Conservation (phyloP, 2,113 vertebrate genomes). For the Tachuris rubrigastra region DNA sequence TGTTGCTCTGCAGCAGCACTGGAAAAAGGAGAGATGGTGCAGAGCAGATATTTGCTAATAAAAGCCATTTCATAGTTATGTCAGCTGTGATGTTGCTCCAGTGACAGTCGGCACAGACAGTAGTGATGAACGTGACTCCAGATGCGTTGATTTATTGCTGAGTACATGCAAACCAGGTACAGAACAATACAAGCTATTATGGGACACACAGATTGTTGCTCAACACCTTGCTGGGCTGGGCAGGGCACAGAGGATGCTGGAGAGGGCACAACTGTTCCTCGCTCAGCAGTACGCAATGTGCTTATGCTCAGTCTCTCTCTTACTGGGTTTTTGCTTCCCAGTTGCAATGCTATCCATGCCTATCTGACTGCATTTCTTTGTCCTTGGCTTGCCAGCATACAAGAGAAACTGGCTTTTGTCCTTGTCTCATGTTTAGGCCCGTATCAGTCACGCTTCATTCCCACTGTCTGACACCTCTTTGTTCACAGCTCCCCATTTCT, state of each 20-base stretch:
- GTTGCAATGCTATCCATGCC: neutral
- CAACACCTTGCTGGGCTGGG: neutral
- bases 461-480: neutral
- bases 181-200: fast-evolving
- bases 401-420: neutral
- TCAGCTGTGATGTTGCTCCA: neutral
- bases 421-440: neutral
- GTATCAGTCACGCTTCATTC: neutral
- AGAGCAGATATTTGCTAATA: neutral
- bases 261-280: neutral
- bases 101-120: neutral
- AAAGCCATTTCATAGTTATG: neutral
- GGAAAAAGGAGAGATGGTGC: neutral
- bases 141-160: neutral
- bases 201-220: neutral
- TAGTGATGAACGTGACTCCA: neutral
- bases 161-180: neutral
- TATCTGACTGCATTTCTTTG: neutral
- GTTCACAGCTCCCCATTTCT: neutral
- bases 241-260: neutral
- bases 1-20: neutral
- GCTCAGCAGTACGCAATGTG: fast-evolving
- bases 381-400: neutral
- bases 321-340: neutral
- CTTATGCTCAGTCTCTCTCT: neutral